Base-by-base conservation (phyloP, 2,113 vertebrate genomes). In the Papio anubis region DNA sequence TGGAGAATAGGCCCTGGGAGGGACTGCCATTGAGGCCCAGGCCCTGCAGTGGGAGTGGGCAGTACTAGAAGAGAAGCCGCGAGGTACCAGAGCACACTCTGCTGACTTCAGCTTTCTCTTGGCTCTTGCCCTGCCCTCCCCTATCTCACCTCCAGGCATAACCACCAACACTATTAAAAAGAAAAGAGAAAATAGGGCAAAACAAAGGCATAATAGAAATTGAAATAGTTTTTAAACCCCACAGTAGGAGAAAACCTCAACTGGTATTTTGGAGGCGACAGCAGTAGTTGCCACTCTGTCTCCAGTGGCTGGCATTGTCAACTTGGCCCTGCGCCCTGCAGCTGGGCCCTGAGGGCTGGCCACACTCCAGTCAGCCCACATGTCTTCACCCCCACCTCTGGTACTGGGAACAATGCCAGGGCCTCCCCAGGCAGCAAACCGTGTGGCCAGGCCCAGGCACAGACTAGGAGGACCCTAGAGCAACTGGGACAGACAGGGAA, bases 221-320 rank as follows among this genome's bases (percentile, higher is more conserved):
- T 57, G 90, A 98, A 97, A 98, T 87, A 86, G 59, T 97, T 96
- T 93, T 73, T 66, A 97, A 96, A 94, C 83, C 96, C 61, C 75
- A 45, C 95, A 97, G 70, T 72, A 95, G 40, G 66, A 92, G 96
- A 90, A 95, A 97, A 97, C 92, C 92, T 97, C 94, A 96, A 91
- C 45, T 96, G 93, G 66, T 94, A 94, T 93, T 97, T 93, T 93
- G 86, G 80, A 95, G 75, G 79, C 35, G 27, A 91, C 5, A 7
- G 86, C 83, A 94, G 82, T 38, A 95, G 88, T 86, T 95, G 96
- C 90, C 93, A 89, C 91, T 90, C 40, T 55, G 82, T 96, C 93
- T 95, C 82, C 38, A 25, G 91, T 91, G 91, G 87, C 91, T 68
- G 94, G 88, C 90, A 95, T 64, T 96, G 94, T 96, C 92, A 94